Evolutionary conservation across 2,888 invertebrate species (phyloP).

Genomic region (Rapana venosa): DNA sequence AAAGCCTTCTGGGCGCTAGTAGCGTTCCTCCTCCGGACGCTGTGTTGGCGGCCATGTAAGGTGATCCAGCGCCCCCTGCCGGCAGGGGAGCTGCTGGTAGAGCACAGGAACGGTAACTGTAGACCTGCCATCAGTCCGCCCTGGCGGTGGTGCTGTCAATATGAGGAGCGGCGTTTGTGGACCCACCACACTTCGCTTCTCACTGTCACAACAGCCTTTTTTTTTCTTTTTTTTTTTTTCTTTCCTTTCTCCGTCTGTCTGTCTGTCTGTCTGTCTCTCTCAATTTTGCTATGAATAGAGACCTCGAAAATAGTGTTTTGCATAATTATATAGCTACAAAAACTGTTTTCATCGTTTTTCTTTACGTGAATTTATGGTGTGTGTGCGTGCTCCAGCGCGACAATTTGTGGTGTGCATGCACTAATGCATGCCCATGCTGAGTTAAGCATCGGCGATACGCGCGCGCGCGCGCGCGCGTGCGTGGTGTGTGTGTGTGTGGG

Average conservation of each 20-base stretch:
- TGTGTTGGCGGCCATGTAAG: neutral
- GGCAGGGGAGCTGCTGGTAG: constrained; percentile 11
- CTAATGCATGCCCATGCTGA: neutral
- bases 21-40: neutral
- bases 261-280: neutral
- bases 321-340: neutral
- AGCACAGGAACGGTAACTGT: constrained; percentile 32
- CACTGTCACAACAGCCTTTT: neutral
- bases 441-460: no score
- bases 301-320: neutral
- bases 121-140: constrained; percentile 9
- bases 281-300: neutral
- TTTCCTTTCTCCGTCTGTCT: neutral
- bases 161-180: neutral
- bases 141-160: constrained; percentile 27
- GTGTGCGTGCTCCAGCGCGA: neutral
- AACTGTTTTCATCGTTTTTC: neutral
- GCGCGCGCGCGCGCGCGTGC: no score
- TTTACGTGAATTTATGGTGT: neutral
- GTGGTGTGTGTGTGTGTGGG: no score
- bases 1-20: neutral
- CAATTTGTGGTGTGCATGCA: neutral
- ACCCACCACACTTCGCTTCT: constrained; percentile 29
- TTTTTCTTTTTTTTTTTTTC: neutral
- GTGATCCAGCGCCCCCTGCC: constrained; percentile 29